phyloP scores from a whole-genome alignment of 2,888 invertebrate species.

The Tetragonula carbonaria region DNA sequence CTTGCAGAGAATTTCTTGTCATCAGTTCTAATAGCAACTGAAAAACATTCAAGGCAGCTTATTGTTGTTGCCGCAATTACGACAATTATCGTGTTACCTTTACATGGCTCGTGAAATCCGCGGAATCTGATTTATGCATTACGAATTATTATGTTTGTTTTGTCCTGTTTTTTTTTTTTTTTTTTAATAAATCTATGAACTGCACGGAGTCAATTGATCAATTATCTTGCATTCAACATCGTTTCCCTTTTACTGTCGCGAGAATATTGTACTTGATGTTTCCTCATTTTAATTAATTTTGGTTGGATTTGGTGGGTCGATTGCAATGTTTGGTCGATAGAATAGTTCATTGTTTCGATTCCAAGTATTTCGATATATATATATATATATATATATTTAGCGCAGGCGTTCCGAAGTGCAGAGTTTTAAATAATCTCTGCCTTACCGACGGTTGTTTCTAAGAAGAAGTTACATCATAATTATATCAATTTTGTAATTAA shows the following conservation, averaged over 20 bases:
- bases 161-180: too few species aligned
- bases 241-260: background rate
- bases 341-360: conserved; percentile 37
- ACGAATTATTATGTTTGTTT: background rate
- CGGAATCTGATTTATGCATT: conserved; percentile 43
- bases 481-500: background rate
- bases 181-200: background rate
- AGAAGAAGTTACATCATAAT: background rate
- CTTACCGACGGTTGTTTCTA: too few species aligned
- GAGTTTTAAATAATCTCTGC: background rate
- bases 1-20: conserved; percentile 7
- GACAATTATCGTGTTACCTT: conserved; percentile 56
- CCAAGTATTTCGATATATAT: background rate
- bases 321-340: conserved; percentile 1
- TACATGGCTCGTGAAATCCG: conserved; percentile 34
- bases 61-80: background rate
- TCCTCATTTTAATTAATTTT: background rate
- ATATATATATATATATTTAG: background rate
- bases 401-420: background rate
- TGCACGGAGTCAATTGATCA: background rate
- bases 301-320: background rate
- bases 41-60: background rate
- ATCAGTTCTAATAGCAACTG: conserved; percentile 39
- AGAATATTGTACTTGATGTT: background rate
- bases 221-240: background rate